Percentiles rank a stretch among this genome's conserved stretches.
These are phyloP conservation scores for Acanthococcus lagerstroemiae DNA, from an alignment of 2,888 invertebrate genomes.

Conservation along the genomic window DNA sequence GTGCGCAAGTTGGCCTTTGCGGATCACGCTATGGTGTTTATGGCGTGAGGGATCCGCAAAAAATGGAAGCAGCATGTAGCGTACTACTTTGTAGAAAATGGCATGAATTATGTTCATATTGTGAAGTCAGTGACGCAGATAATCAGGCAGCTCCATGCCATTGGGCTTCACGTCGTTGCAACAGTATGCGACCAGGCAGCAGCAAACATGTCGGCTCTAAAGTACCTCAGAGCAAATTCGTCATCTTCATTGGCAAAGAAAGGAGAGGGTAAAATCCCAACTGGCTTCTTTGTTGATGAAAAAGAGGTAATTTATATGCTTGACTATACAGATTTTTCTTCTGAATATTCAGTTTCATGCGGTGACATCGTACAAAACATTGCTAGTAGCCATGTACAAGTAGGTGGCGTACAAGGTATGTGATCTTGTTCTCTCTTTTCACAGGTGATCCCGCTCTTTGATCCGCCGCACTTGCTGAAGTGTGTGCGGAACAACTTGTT, in stretches of 20 bases:
- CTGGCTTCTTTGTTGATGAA: not conserved
- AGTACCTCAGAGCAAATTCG: too few relatives aligned
- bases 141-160: not conserved
- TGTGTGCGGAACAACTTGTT: constrained; percentile 16
- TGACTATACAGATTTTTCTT: too few relatives aligned
- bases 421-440: too few relatives aligned
- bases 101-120: not conserved
- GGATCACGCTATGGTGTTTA: constrained; percentile 11
- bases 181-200: constrained; percentile 31
- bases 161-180: constrained; percentile 19
- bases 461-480: constrained; percentile 28
- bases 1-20: constrained; percentile 2
- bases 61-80: constrained; percentile 12
- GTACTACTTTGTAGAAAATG: constrained; percentile 13
- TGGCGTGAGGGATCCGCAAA: constrained; percentile 1
- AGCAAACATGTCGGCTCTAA: constrained; percentile 15
- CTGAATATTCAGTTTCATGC: too few relatives aligned
- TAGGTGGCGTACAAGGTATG: too few relatives aligned
- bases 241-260: too few relatives aligned
- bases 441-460: constrained; percentile 12
- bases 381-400: too few relatives aligned
- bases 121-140: constrained; percentile 11
- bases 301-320: too few relatives aligned
- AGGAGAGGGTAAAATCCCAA: too few relatives aligned
- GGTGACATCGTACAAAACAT: too few relatives aligned